phyloP scores from a whole-genome alignment of 2,888 invertebrate species.

The Pristionchus maxplancki region DNA sequence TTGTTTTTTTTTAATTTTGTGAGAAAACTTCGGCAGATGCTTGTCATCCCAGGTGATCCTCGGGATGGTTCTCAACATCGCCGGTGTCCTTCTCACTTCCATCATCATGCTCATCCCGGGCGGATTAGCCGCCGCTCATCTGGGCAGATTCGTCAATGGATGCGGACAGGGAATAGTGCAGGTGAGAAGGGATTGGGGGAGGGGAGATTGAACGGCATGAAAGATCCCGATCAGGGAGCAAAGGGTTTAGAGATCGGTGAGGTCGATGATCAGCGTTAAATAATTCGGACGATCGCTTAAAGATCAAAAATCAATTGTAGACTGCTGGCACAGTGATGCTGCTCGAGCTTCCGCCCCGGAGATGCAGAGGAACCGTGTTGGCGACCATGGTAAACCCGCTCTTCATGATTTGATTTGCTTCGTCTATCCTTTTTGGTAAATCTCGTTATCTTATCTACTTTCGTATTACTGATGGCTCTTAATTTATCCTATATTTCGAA shows the following conservation, averaged over 20 bases:
- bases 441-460: too few relatives aligned
- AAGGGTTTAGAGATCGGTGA: too few relatives aligned
- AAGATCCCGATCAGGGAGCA: not conserved
- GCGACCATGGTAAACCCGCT: constrained; percentile 69
- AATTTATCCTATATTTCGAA: too few relatives aligned
- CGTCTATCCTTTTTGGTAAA: too few relatives aligned
- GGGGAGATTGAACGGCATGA: not conserved
- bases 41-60: constrained; percentile 46
- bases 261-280: not conserved
- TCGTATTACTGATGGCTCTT: too few relatives aligned
- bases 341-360: constrained; percentile 68
- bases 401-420: too few relatives aligned
- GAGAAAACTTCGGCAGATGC: too few relatives aligned
- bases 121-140: constrained; percentile 58
- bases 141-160: constrained; percentile 72
- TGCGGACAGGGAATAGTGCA: constrained; percentile 73
- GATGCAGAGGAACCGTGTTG: constrained; percentile 66
- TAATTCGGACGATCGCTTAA: not conserved
- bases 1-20: too few relatives aligned
- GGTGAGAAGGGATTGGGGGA: constrained; percentile 49
- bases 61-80: constrained; percentile 66
- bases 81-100: constrained; percentile 67
- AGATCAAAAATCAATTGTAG: constrained; percentile 54
- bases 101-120: constrained; percentile 62
- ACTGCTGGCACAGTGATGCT: constrained; percentile 73